Evolutionary conservation across 1,140 invertebrate genomes (phyloP), one percentile per base, ranked within the genome.

Genomic region (Trichonephila clavata): DNA sequence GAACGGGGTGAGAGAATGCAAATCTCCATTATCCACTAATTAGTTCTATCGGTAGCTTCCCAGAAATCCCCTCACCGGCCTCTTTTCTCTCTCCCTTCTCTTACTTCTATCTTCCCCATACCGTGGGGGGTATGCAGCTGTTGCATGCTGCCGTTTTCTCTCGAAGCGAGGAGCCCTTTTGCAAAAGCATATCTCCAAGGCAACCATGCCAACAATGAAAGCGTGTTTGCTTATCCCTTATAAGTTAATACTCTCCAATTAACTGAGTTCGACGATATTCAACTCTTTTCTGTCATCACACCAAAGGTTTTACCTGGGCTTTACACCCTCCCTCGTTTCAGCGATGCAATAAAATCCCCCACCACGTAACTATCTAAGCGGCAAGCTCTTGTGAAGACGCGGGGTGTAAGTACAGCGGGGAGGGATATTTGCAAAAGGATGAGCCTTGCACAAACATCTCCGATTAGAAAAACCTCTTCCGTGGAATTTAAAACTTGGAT

Each of bases 1-100:
- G 81, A 84, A 50, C 61, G 50, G 61, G 86, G 39, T 84, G 87
- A 88, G 86, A 94, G 87, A 94, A 94, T 94, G 93, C 93, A 94
- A 94, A 94, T 94, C 93, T 94, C 87, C 93, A 94, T 94, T 94
- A 94, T 90, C 93, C 86, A 81, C 86, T 94, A 94, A 94, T 94
- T 94, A 94, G 86, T 90, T 94, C 86, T 94, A 90, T 90, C 86
- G 86, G 87, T 83, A 88, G 84, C 84, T 93, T 63, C 59, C 84
- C 92, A 88, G 91, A 92, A 88, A 88, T 93, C 91, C 83, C 86
- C 83, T 60, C 81, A 20, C 83, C 50, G 83, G 81, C 61, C 83
- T 93, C 83, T 87, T 86, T 92, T 90, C 71, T 90, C 81, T 92
- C 61, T 77, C n/a, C 90, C 43, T 24, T 43, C 90, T 84, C 92